These are phyloP conservation scores for Oscheius sp. DNA, from an alignment of 2,888 invertebrate genomes.

Conservation along the genomic window DNA sequence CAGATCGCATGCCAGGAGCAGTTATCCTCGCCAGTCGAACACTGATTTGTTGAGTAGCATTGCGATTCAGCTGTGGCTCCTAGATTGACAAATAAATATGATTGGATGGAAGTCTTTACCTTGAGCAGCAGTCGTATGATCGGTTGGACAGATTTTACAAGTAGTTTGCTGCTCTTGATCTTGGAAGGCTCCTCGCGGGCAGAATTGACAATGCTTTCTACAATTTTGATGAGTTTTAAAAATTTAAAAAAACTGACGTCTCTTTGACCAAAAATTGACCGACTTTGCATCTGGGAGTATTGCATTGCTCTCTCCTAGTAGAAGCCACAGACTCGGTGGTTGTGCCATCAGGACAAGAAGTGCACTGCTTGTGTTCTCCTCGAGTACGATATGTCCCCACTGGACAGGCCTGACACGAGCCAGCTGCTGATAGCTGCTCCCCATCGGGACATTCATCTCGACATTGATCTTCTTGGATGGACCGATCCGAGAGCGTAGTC, in stretches of 20 bases:
- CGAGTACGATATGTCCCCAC: constrained; percentile 85
- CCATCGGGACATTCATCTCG: constrained; percentile 71
- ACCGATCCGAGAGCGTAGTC: constrained; percentile 65
- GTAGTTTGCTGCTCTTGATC: constrained; percentile 88
- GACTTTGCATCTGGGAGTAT: constrained; percentile 84
- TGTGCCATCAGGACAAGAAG: constrained; percentile 83
- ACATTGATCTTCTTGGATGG: constrained; percentile 66
- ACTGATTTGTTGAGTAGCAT: constrained; percentile 70
- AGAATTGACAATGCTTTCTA: constrained; percentile 85
- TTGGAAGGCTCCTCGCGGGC: constrained; percentile 91
- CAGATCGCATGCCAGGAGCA: constrained; percentile 70
- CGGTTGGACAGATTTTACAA: constrained; percentile 88
- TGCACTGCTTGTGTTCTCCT: constrained; percentile 87
- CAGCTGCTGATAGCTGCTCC: constrained; percentile 76
- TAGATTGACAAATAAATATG: too few relatives aligned
- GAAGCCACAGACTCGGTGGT: constrained; percentile 88
- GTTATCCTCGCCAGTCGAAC: constrained; percentile 68
- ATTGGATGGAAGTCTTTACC: constrained; percentile 37
- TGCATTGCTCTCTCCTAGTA: constrained; percentile 86
- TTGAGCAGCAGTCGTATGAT: constrained; percentile 81
- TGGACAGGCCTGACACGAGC: constrained; percentile 90
- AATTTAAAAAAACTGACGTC: constrained; percentile 71
- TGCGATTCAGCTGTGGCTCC: constrained; percentile 68
- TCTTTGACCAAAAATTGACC: constrained; percentile 88
- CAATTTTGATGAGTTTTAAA: constrained; percentile 14